Evolutionary conservation across 2,797 vertebrate genomes (phyloP), one percentile per base, ranked within the genome.

Genomic region (Caiman crocodilus): DNA sequence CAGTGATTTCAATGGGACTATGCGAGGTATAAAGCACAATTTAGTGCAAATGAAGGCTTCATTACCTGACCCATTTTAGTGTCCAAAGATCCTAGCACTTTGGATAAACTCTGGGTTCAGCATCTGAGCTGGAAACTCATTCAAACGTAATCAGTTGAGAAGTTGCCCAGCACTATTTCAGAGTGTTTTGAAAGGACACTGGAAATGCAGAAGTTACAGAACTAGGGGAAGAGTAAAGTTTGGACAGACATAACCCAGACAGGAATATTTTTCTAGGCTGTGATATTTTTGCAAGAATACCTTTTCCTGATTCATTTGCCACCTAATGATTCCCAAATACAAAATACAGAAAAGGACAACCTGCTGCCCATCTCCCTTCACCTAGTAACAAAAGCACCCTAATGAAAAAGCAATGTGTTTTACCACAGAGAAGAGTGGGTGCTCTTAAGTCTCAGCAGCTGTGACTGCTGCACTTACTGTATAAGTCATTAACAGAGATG

Each of bases 301-400:
- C 90, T 79, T 60, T 82, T 26, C 32, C 28, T 79, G 63, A 26
- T 63, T 63, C 25, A 28, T 25, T 15, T 63, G 61, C 26, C 4
- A 75, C 5, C 5, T n/a, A 28, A 28, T 77, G 79, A 92, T 26
- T 74, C 30, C 64, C 73, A 71, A 90, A 87, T 71, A 87, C 5
- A 88, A 94, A 88, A 12, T 86, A 86, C 21, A 15, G 79, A 84
- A 89, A 58, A 23, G 85, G 16, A 64, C 64, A 88, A 80, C 18
- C 5, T 65, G 82, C 28, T 65, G 63, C 21, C 81, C n/a, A 89
- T 57, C 16, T 17, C 77, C 83, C 78, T 50, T 82, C 86, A 61
- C 84, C 35, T 65, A 93, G 85, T 26, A 94, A 90, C 23, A 93
- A 35, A 93, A 59, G n/a, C 60, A 55, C 1, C 61, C 56, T 84